Conservation (phyloP, 2,797 vertebrate species). For the Crypturellus tataupa region DNA sequence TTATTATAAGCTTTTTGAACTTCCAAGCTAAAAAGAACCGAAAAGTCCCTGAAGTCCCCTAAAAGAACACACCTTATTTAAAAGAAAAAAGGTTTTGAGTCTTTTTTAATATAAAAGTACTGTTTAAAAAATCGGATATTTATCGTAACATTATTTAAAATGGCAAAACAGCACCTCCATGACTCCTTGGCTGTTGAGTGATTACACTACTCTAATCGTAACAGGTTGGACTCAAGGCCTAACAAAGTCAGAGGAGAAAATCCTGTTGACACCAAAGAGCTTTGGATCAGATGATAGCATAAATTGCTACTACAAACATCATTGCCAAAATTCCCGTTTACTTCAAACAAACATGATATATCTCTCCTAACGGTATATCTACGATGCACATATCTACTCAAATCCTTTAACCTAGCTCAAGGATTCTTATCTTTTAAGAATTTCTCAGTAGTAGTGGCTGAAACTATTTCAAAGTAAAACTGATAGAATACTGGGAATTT, state of each 20-base stretch:
- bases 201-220: background rate
- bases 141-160: background rate
- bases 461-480: background rate
- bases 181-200: background rate
- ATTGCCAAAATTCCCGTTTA: background rate
- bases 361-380: background rate
- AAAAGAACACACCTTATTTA: background rate
- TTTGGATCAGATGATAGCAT: background rate
- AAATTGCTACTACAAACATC: background rate
- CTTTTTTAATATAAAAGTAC: background rate
- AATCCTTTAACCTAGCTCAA: background rate
- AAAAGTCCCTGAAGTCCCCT: background rate
- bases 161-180: background rate
- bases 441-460: background rate
- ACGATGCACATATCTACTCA: background rate
- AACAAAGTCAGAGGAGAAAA: background rate
- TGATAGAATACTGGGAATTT: background rate
- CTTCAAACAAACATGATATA: background rate
- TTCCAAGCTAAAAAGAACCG: background rate
- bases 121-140: background rate
- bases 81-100: no score
- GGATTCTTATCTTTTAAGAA: background rate
- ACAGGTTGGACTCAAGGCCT: accelerated
- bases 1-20: background rate
- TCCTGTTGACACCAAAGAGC: background rate